These are phyloP conservation scores for Sitobion miscanthi DNA, from an alignment of 1,140 invertebrate genomes.

Conservation along the genomic window DNA sequence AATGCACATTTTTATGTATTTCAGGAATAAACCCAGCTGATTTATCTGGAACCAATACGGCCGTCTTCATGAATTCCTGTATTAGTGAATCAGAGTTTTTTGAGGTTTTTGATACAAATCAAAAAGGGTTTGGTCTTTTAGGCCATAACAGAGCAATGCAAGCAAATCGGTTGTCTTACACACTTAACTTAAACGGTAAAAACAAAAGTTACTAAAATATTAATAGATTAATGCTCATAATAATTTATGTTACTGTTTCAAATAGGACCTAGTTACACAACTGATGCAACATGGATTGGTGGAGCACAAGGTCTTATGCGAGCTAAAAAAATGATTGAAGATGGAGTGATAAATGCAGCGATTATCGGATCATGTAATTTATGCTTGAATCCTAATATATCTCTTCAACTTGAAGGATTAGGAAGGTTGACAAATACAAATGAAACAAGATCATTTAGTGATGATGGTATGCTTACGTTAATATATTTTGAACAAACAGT, in stretches of 20 bases:
- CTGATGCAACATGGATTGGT: conserved; percentile 77
- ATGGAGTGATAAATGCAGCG: conserved; percentile 72
- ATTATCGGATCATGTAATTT: conserved; percentile 72
- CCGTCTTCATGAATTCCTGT: conserved; percentile 66
- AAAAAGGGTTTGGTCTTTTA: conserved; percentile 69
- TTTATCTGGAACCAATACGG: conserved; percentile 67
- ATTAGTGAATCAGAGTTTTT: conserved; percentile 60
- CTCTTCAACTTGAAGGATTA: conserved; percentile 69
- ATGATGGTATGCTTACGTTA: conserved; percentile 64
- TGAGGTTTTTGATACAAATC: conserved; percentile 52
- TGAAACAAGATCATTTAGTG: conserved; percentile 74
- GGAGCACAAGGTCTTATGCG: conserved; percentile 72
- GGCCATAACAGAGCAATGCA: conserved; percentile 73
- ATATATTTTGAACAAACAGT: background rate
- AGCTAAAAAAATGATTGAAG: conserved; percentile 69
- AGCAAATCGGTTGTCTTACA: conserved; percentile 67
- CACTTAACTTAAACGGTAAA: conserved; percentile 53
- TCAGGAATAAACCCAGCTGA: conserved; percentile 67
- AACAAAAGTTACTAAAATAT: background rate
- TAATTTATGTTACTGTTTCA: background rate
- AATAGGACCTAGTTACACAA: conserved; percentile 73
- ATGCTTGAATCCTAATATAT: conserved; percentile 69
- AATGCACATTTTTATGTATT: background rate
- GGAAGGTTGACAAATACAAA: conserved; percentile 72
- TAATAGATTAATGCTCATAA: background rate